Evolutionary conservation across 2,888 invertebrate species (phyloP).

Genomic region (Cataglyphis cursor): DNA sequence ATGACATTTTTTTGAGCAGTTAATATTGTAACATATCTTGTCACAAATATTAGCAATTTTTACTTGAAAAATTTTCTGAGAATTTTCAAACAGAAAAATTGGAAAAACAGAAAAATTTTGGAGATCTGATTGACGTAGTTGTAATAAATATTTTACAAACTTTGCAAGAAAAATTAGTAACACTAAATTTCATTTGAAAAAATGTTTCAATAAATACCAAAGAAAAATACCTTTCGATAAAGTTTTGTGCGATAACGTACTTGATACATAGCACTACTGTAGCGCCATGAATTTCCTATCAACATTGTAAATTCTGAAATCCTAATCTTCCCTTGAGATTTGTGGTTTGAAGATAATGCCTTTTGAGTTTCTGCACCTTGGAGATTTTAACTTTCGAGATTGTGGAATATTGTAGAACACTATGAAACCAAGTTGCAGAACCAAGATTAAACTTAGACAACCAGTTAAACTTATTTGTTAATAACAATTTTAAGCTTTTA

Average conservation of each 20-base stretch:
- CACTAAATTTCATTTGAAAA: constrained; percentile 17
- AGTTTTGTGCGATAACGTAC: constrained; percentile 31
- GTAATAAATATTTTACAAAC: not conserved
- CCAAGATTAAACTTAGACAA: constrained; percentile 22
- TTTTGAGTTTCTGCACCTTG: constrained; percentile 53
- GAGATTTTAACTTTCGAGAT: constrained; percentile 52
- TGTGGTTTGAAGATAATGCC: constrained; percentile 55
- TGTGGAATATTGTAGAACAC: constrained; percentile 41
- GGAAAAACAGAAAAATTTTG: not conserved
- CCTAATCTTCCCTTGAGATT: constrained; percentile 46
- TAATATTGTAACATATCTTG: not conserved
- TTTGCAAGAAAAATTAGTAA: constrained; percentile 4
- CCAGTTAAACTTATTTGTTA: constrained; percentile 42
- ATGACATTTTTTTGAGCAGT: not conserved
- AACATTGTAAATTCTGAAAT: constrained; percentile 48
- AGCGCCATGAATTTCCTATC: constrained; percentile 51
- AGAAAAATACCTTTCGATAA: constrained; percentile 35
- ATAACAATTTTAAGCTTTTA: constrained; percentile 39
- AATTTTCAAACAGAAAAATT: not conserved
- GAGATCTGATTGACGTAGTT: not conserved
- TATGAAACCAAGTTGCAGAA: constrained; percentile 24
- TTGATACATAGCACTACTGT: constrained; percentile 42
- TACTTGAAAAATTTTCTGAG: not conserved
- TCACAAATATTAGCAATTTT: not conserved
- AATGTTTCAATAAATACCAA: constrained; percentile 14